Base-by-base conservation (phyloP, 2,797 vertebrate species). In the Chaetodon trifasciatus region DNA sequence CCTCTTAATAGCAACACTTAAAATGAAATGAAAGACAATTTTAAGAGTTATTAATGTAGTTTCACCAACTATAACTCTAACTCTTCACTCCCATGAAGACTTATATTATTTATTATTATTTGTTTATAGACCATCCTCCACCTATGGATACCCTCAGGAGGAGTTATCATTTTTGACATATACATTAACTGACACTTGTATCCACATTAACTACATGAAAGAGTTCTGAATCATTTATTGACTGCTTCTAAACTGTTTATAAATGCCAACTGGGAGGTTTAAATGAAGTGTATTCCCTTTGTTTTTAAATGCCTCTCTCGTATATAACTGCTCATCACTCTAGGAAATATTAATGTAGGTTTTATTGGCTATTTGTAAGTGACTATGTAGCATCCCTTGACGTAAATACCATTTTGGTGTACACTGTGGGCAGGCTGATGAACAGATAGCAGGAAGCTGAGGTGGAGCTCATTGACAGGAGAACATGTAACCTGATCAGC, bases 381-480 rank as follows among this genome's bases (percentile, higher is more conserved):
- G 42, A 32, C 8, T 6, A 46, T 50, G 44, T 60, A 74, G 35
- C 19, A 32, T 32, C 19, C 1, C 44, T 58, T 47, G 13, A n/a
- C 40, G 13, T 40, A 42, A 37, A 53, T 16, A 39, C 6, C 5
- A 7, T 24, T 10, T 12, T 64, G 60, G 11, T 65, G 42, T 55
- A 35, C 61, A 11, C 49, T 58, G 42, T 7, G 86, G 91, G 88
- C 10, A 3, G 6, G 1, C 0, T 1, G n/a, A 44, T 73, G 39
- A 53, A 81, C 87, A 88, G 37, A 49, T 65, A 94, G 69, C 93
- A 78, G 68, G 91, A 94, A 57, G 91, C 92, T 32, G 87, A 94
- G 76, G 90, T 94, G 79, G 52, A 87, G 69, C 89, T 93, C 61
- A 91, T 92, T 24, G 75, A 89, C 60, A 84, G 69, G 19, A 39